Percentiles rank a stretch among this genome's conserved stretches.
Conservation (phyloP, 2,113 vertebrate genomes). For the Tetrax tetrax region DNA sequence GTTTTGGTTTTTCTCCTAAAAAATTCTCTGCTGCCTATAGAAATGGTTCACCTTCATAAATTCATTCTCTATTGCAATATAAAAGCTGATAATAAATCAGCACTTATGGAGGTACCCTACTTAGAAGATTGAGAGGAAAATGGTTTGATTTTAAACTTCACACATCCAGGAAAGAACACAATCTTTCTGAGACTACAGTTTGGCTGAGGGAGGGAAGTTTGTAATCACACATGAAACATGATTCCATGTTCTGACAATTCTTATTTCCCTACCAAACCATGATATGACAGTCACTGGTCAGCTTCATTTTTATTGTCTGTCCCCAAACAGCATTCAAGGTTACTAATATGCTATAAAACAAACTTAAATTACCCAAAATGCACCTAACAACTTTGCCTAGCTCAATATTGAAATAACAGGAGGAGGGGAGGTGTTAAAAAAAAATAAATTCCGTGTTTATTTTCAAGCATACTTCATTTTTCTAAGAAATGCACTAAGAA, state of each 20-base stretch:
- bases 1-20: not conserved
- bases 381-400: not conserved
- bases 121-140: not conserved
- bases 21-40: not conserved
- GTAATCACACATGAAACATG: not conserved
- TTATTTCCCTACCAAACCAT: not conserved
- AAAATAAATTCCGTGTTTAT: not conserved
- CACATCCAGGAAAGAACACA: not conserved
- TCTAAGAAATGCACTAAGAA: not conserved
- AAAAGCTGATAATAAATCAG: not conserved
- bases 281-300: not conserved
- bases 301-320: not conserved
- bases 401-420: not conserved
- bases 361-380: not conserved
- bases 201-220: not conserved
- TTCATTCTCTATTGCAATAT: not conserved
- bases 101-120: rapidly evolving
- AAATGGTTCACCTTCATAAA: not conserved
- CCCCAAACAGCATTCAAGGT: not conserved
- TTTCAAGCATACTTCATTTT: not conserved
- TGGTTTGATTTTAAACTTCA: not conserved
- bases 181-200: not conserved
- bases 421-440: not conserved
- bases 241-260: not conserved
- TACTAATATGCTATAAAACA: not conserved